Percentiles rank a stretch among this genome's conserved stretches.
These are phyloP conservation scores for Actinemys pallida DNA, from an alignment of 2,113 vertebrate genomes.

Conservation along the genomic window DNA sequence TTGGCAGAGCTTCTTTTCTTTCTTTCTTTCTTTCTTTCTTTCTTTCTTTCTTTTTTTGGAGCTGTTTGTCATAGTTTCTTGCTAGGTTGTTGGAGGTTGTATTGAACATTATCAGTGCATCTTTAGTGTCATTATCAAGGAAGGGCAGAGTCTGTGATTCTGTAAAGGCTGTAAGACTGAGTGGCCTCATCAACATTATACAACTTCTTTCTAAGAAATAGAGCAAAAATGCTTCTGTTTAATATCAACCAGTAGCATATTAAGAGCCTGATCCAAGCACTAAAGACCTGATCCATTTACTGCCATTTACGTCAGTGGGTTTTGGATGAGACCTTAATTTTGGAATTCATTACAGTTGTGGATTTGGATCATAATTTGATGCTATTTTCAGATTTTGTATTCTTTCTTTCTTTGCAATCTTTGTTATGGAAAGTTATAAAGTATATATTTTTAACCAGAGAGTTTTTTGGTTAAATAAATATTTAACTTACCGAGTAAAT, in stretches of 20 bases:
- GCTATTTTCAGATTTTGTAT: neutral
- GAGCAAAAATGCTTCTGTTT: neutral
- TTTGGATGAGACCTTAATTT: neutral
- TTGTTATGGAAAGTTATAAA: conserved; percentile 2
- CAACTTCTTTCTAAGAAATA: neutral
- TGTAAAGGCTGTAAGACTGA: neutral
- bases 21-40: neutral
- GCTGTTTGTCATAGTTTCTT: neutral
- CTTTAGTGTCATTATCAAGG: neutral
- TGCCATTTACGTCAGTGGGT: neutral
- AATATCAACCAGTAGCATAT: neutral
- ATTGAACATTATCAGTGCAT: neutral
- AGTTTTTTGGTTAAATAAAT: neutral
- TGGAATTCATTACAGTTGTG: neutral
- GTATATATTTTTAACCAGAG: neutral
- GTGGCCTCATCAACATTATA: neutral
- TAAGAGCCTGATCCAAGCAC: neutral
- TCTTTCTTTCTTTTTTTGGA: neutral
- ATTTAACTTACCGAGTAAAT: neutral
- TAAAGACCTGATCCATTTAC: neutral
- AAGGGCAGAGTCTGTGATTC: neutral
- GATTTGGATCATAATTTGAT: neutral
- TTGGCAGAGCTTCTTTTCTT: conserved; percentile 1
- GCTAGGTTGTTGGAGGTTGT: conserved; percentile 10
- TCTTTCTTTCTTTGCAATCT: neutral